Percentiles rank a stretch among this genome's conserved stretches.
Conservation (phyloP, 64 coral and sea anemone genomes). For the Anthopleura sola region DNA sequence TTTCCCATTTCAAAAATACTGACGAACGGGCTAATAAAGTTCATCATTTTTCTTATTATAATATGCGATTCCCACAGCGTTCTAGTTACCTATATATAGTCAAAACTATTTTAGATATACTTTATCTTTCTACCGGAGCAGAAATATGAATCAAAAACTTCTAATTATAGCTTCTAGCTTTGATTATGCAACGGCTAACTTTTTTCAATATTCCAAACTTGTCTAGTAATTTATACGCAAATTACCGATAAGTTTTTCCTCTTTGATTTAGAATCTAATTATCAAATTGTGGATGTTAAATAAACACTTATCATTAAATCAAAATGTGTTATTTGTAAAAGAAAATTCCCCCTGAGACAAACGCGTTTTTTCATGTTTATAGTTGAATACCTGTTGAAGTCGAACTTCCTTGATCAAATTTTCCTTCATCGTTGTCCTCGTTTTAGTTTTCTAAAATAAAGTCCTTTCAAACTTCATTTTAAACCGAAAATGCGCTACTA, state of each 20-base stretch:
- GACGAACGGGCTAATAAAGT: too few relatives aligned
- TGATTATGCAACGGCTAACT: background rate
- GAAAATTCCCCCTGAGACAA: background rate
- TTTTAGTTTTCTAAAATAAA: too few relatives aligned
- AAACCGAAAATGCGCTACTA: background rate
- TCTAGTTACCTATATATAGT: too few relatives aligned
- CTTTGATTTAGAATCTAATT: background rate
- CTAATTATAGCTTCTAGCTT: too few relatives aligned
- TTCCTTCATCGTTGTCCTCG: too few relatives aligned
- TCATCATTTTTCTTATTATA: too few relatives aligned
- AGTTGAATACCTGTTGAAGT: background rate
- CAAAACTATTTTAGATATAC: too few relatives aligned
- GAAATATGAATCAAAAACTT: too few relatives aligned
- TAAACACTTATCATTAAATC: background rate
- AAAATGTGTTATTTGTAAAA: background rate
- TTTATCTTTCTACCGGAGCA: too few relatives aligned
- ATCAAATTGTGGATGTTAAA: background rate
- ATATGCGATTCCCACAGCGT: too few relatives aligned
- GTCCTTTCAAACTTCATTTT: background rate
- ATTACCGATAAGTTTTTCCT: background rate
- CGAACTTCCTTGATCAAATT: background rate
- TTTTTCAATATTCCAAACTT: background rate
- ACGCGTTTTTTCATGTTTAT: constrained; percentile 6
- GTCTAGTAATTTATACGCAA: background rate
- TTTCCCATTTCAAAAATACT: too few relatives aligned